A percentile compares a stretch with the other conserved stretches of the same genome.
Evolutionary conservation across 2,888 invertebrate species (phyloP).

Genomic region (Megalurothrips usitatus): DNA sequence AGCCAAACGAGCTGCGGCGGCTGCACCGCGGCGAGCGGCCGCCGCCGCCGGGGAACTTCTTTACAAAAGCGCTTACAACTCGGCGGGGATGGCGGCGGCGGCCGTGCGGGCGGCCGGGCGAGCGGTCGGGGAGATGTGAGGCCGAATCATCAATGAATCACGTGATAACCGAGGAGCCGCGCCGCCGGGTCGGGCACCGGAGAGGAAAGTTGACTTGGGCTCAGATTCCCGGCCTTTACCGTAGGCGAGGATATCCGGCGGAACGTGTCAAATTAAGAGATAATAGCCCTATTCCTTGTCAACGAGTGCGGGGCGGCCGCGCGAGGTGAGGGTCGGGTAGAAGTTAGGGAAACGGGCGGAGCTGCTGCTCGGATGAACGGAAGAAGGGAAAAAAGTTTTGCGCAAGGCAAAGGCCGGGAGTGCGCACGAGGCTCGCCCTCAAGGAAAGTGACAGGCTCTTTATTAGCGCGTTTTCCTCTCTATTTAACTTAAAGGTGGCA

Average conservation of each 20-base stretch:
- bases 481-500: conserved; percentile 20
- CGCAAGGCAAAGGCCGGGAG: neutral
- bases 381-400: neutral
- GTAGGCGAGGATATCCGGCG: no score
- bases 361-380: neutral
- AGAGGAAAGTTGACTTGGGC: no score
- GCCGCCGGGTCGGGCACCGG: no score
- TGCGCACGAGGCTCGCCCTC: neutral
- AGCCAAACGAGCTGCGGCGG: neutral
- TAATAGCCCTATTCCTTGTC: no score
- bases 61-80: neutral
- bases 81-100: neutral
- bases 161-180: no score
- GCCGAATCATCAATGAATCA: no score
- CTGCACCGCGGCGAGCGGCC: neutral
- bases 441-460: conserved; percentile 15
- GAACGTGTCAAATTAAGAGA: no score
- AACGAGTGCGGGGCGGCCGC: no score
- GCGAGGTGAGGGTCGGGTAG: no score
- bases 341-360: no score
- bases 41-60: neutral
- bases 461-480: conserved; percentile 26
- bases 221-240: no score
- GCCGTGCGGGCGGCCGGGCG: neutral
- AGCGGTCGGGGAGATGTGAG: neutral